Percentiles rank a stretch among this genome's conserved stretches.
Evolutionary conservation across 2,888 invertebrate genomes (phyloP).

Genomic region (Lottia scabra): DNA sequence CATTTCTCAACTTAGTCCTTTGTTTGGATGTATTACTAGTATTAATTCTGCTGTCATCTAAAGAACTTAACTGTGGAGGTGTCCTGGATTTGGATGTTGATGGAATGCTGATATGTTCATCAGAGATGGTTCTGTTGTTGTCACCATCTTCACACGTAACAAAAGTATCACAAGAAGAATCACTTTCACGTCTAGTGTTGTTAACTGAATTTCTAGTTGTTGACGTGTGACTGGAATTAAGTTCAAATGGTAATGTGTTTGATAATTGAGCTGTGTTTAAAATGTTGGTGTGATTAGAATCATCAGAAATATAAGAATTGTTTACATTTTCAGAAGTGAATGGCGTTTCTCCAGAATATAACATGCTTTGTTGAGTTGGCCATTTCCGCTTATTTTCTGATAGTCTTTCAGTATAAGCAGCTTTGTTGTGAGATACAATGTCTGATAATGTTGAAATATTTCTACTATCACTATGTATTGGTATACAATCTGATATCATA

Average conservation of each 20-base stretch:
- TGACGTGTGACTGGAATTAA: too few species aligned
- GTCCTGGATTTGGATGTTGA: background rate
- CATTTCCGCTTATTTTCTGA: background rate
- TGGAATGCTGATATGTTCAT: background rate
- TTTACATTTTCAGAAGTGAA: too few species aligned
- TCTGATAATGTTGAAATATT: background rate
- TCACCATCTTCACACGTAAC: conserved; percentile 37
- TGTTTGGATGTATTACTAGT: too few species aligned
- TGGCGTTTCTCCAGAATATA: too few species aligned
- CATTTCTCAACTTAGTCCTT: too few species aligned
- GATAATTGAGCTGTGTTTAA: conserved; percentile 1
- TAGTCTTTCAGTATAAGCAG: background rate
- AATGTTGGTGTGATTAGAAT: too few species aligned
- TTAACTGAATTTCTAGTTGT: too few species aligned
- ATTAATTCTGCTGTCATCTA: background rate
- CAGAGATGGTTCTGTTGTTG: background rate
- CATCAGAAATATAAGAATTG: too few species aligned
- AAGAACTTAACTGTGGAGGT: background rate
- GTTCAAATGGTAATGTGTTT: background rate
- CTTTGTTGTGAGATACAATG: background rate
- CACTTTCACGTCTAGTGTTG: background rate
- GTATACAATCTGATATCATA: background rate
- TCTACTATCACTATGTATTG: background rate
- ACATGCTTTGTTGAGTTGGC: too few species aligned
- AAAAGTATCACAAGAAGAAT: conserved; percentile 38